Conservation (phyloP, 2,113 vertebrate genomes). For the Corythaixoides concolor region DNA sequence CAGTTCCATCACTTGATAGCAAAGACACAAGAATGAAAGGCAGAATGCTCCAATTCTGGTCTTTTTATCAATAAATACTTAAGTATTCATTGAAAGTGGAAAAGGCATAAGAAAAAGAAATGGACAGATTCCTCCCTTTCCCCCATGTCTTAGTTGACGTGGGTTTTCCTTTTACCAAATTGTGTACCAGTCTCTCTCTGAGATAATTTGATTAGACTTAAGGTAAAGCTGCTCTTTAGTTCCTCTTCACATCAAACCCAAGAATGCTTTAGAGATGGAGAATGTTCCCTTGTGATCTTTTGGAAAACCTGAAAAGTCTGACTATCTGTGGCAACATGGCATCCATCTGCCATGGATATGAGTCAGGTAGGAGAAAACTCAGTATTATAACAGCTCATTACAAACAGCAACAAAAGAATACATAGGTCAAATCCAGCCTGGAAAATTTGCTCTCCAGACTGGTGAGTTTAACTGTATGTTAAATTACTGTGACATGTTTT, state of each 20-base stretch:
- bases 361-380: background rate
- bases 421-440: background rate
- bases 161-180: background rate
- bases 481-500: background rate
- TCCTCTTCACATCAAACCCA: background rate
- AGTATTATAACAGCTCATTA: background rate
- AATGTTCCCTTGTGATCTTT: background rate
- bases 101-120: background rate
- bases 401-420: background rate
- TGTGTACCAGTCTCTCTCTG: background rate
- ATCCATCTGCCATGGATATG: background rate
- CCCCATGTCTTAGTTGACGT: background rate
- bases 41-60: background rate
- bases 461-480: background rate
- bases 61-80: background rate
- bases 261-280: background rate
- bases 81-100: background rate
- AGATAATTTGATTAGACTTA: background rate
- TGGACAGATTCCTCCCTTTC: background rate
- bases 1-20: background rate
- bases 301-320: background rate
- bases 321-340: too few relatives aligned
- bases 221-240: background rate
- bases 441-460: background rate
- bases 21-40: background rate